Evolutionary conservation across 2,113 vertebrate species (phyloP).

Genomic region (Procavia capensis): DNA sequence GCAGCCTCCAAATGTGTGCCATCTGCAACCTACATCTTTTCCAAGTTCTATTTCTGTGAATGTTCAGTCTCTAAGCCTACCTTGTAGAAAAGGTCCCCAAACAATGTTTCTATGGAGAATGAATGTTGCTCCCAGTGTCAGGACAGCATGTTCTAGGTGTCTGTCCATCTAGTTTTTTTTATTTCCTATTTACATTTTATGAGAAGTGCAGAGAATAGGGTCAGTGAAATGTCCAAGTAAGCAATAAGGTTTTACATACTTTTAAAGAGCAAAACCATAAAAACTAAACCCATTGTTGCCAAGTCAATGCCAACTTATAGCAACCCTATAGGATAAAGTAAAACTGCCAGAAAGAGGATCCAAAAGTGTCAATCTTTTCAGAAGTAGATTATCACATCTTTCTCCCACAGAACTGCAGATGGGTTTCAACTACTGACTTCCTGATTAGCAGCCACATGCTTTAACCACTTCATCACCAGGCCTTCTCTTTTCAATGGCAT

Average conservation of each 20-base stretch:
- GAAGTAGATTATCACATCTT: too few relatives aligned
- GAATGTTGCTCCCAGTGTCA: not conserved
- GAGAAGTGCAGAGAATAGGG: not conserved
- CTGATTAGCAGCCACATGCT: too few relatives aligned
- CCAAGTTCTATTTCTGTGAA: not conserved
- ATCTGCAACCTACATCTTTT: not conserved
- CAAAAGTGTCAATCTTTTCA: too few relatives aligned
- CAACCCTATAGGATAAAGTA: too few relatives aligned
- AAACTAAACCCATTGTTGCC: too few relatives aligned
- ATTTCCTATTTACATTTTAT: not conserved
- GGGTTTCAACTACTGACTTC: too few relatives aligned
- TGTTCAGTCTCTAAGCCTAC: not conserved
- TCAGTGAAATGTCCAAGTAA: not conserved
- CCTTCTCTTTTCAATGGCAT: not conserved
- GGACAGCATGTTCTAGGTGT: not conserved
- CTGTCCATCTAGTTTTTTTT: not conserved
- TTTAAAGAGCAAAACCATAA: too few relatives aligned
- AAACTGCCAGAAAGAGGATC: too few relatives aligned
- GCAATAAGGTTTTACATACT: not conserved
- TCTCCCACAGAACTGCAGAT: too few relatives aligned
- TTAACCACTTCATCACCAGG: too few relatives aligned
- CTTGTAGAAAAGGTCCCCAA: not conserved
- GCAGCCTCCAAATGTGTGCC: not conserved
- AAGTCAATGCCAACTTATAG: too few relatives aligned
- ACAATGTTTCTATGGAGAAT: not conserved